Conservation (phyloP, 2,113 vertebrate genomes). For the Odontesthes bonariensis region DNA sequence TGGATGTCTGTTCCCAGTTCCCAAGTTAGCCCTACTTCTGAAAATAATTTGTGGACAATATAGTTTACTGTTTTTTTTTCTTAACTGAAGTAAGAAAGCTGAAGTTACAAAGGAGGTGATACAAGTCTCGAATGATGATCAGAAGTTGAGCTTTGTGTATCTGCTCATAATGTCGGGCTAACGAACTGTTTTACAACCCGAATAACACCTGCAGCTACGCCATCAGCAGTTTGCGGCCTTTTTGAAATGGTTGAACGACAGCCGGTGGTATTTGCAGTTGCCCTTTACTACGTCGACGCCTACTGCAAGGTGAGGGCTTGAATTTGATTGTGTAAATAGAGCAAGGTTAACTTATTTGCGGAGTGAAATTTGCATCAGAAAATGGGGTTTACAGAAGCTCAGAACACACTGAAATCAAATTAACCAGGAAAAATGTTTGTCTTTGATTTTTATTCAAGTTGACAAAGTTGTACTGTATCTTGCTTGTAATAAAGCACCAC, state of each 20-base stretch:
- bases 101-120: constrained; percentile 1
- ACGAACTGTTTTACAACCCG: constrained; percentile 17
- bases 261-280: constrained; percentile 42
- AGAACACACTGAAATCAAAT: constrained; percentile 32
- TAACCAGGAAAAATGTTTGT: constrained; percentile 39
- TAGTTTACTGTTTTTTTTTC: constrained; percentile 6
- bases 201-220: background rate
- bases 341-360: constrained; percentile 65
- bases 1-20: background rate
- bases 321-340: constrained; percentile 62
- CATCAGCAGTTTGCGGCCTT: constrained; percentile 14
- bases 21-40: background rate
- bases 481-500: constrained; percentile 59
- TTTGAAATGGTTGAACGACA: constrained; percentile 41
- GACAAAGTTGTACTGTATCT: constrained; percentile 68
- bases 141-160: constrained; percentile 16
- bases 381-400: constrained; percentile 35
- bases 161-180: constrained; percentile 2
- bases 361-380: constrained; percentile 39
- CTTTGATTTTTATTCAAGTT: constrained; percentile 57
- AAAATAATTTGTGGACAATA: constrained; percentile 19
- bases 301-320: constrained; percentile 24
- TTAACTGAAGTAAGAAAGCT: background rate
- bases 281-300: constrained; percentile 33
- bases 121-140: constrained; percentile 6